Evolutionary conservation across 1,140 invertebrate genomes (phyloP), one percentile per base, ranked within the genome.

Genomic region (Leptinotarsa defecta): DNA sequence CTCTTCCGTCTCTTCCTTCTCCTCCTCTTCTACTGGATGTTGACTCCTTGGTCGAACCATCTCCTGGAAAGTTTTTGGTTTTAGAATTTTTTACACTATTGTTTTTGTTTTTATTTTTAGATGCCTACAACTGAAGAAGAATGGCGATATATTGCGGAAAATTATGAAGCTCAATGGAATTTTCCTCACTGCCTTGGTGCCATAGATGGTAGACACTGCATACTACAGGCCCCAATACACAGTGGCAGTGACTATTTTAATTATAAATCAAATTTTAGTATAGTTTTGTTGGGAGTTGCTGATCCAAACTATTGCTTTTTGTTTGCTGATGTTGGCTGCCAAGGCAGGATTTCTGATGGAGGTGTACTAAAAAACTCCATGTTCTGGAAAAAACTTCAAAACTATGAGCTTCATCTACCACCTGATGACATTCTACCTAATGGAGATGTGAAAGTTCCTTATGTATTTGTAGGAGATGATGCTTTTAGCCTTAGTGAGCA

Each of bases 261-360:
- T 67, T 74, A 74, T 20, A 67, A 74, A 48, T 3, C 13, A 48
- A 48, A 34, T 34, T 74, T 74, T 48, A 74, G 64, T 67, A 74
- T 67, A 15, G 72, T 74, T 24, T 74, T 88, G 17, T 78, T 88
- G 61, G 86, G 81, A 5, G 27, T 86, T 8, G 80, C 80, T 13
- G 86, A 88, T 81, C 83, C 82, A 4, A 71, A 87, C 65, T 87
- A 87, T 77, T 79, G 81, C 69, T 87, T 87, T 74, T 71, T 80
- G 11, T 81, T 80, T 64, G 78, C 82, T 48, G 81, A 88, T 77
- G 62, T 69, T 49, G 64, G 73, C 63, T 74, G 34, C 72, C 52
- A 74, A 67, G 61, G 64, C 4, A 15, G 62, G 19, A 73, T 73
- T 73, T 73, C 61, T 17, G 71, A 73, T 73, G 48, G 49, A n/a